Percentiles rank a stretch among this genome's conserved stretches.
phyloP scores from a whole-genome alignment of 2,888 invertebrate genomes.

The Aromia moschata region DNA sequence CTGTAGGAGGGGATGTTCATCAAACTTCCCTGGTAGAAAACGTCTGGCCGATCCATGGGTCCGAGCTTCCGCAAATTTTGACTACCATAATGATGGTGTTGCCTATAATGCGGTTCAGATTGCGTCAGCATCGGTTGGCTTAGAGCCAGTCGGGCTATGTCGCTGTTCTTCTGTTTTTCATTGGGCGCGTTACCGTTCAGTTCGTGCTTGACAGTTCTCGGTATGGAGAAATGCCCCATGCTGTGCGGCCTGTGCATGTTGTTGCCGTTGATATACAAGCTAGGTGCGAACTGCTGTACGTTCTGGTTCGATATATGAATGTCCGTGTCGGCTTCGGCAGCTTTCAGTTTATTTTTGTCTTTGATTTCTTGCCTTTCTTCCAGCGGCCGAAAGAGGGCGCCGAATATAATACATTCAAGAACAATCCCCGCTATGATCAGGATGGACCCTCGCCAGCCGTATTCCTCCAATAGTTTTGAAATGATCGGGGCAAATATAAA shows the following conservation, averaged over 20 bases:
- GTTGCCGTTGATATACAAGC: constrained; percentile 40
- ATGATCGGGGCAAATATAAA: constrained; percentile 87
- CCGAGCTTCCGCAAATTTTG: constrained; percentile 62
- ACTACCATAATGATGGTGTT: constrained; percentile 65
- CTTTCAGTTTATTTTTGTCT: constrained; percentile 40
- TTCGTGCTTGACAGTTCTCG: constrained; percentile 41
- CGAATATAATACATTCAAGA: constrained; percentile 88
- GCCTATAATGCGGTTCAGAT: constrained; percentile 41
- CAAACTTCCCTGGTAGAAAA: constrained; percentile 86
- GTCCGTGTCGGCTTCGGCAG: constrained; percentile 51
- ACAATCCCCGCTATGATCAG: constrained; percentile 86
- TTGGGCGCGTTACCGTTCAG: constrained; percentile 40
- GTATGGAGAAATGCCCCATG: constrained; percentile 65
- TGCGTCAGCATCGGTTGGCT: constrained; percentile 75
- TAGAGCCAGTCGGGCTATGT: constrained; percentile 69
- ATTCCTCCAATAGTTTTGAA: constrained; percentile 72
- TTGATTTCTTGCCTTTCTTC: constrained; percentile 56
- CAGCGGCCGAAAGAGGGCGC: constrained; percentile 89
- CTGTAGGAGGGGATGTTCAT: constrained; percentile 59
- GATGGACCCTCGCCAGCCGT: constrained; percentile 89
- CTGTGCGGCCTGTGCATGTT: constrained; percentile 68
- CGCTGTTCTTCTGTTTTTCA: constrained; percentile 45
- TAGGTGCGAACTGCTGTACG: constrained; percentile 32
- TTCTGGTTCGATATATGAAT: constrained; percentile 56
- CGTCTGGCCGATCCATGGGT: constrained; percentile 86